Conservation (phyloP, 2,113 vertebrate genomes). For the Nothoprocta perdicaria region DNA sequence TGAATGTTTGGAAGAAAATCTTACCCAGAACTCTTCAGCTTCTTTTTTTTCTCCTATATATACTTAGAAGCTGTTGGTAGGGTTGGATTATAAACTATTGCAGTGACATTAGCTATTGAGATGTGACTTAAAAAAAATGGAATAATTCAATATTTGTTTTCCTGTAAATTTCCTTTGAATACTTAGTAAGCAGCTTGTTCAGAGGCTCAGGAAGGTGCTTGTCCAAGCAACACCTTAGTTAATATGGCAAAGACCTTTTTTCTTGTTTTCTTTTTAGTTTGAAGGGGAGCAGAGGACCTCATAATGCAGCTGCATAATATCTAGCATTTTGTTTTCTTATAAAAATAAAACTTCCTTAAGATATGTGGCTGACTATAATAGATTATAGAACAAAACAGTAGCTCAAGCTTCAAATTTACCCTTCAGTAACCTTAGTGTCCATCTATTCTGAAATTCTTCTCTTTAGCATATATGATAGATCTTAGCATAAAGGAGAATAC, state of each 20-base stretch:
- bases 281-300: too few species aligned
- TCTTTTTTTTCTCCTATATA: not conserved
- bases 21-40: not conserved
- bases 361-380: not conserved
- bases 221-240: not conserved
- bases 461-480: not conserved
- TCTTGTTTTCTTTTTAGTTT: not conserved
- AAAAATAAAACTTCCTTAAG: not conserved
- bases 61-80: not conserved
- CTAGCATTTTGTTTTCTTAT: not conserved
- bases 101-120: not conserved
- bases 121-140: not conserved
- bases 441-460: not conserved
- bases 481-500: not conserved
- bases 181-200: not conserved
- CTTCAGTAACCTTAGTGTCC: not conserved
- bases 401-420: fast-evolving
- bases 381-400: not conserved
- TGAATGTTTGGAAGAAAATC: not conserved
- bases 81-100: not conserved
- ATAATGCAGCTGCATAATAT: not conserved
- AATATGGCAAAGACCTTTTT: not conserved
- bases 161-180: not conserved
- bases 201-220: not conserved
- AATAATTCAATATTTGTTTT: conserved; percentile 18